phyloP scores from a whole-genome alignment of 2,797 vertebrate genomes.

The Tenualosa thibaudeaui region DNA sequence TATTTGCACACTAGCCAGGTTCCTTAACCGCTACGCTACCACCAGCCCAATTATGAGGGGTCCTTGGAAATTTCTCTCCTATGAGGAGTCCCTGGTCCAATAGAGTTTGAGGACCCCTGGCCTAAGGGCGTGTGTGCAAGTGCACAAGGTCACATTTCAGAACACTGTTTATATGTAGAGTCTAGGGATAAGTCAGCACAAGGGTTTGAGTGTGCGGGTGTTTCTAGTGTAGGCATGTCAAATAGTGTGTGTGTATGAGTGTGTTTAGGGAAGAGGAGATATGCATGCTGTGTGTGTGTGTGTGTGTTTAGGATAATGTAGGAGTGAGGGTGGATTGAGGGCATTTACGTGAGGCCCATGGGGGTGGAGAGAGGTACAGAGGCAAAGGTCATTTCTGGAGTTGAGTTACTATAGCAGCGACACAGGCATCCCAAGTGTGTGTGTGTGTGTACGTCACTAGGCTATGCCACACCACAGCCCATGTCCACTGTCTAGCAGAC shows the following conservation, averaged over 20 bases:
- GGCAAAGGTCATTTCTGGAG: conserved; percentile 1
- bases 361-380: background rate
- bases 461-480: too few species aligned
- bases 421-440: background rate
- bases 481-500: background rate
- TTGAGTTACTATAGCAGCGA: background rate
- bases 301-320: too few species aligned
- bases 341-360: background rate
- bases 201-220: background rate
- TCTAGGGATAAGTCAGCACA: background rate
- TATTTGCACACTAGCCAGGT: too few species aligned
- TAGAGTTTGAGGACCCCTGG: too few species aligned
- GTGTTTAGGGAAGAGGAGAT: background rate
- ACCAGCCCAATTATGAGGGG: too few species aligned
- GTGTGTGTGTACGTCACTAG: background rate
- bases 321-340: background rate
- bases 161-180: background rate
- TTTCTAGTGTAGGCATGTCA: background rate
- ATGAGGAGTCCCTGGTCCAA: too few species aligned
- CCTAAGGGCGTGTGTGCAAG: too few species aligned
- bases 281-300: too few species aligned
- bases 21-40: too few species aligned
- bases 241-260: background rate
- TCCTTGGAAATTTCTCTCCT: too few species aligned
- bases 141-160: too few species aligned